Base-by-base conservation (phyloP, 2,797 vertebrate genomes). In the Gallinago stenura region DNA sequence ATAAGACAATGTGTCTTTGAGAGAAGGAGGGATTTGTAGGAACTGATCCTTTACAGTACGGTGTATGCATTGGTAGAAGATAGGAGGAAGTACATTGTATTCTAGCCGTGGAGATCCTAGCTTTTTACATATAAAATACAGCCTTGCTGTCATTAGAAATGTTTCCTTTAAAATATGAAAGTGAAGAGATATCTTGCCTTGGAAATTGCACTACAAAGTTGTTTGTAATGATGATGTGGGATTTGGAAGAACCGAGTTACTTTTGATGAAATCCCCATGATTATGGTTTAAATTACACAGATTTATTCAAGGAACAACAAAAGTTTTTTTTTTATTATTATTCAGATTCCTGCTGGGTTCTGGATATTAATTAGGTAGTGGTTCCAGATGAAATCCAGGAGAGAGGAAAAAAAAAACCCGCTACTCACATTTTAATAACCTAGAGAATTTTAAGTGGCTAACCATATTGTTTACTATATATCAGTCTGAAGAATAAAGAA, bases 211-310 rank as follows among this genome's bases (percentile, higher is more conserved):
- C 83, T 95, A 95, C 95, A 95, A 93, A 96, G 92, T 94, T 96
- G 88, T 95, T 97, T 93, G 92, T 90, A 85, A 85, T 0, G 15
- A 77, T 90, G 90, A 58, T 84, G 61, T 89, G 97, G 95, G 94
- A 94, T 93, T 97, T 95, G 78, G 95, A 96, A 85, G 94, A 93
- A 75, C 81, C 54, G 86, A 90, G 75, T 94, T 96, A 95, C 94
- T 97, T 97, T 97, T 97, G 96, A 97, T 96, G 97, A 96, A 96
- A 96, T 96, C 94, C 95, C 95, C 95, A 69, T 90, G 95, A 96
- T 97, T 97, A 89, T 53, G 89, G 91, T 95, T 95, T 95, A 97
- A 96, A 96, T 96, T 96, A 95, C 95, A 89, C 83, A 96, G 96
- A 97, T 97, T 97, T 96, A 96, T 97, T 97, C 95, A 97, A 93